These are phyloP conservation scores for Heteromurus nitidus DNA, from an alignment of 2,888 invertebrate species.

Conservation along the genomic window DNA sequence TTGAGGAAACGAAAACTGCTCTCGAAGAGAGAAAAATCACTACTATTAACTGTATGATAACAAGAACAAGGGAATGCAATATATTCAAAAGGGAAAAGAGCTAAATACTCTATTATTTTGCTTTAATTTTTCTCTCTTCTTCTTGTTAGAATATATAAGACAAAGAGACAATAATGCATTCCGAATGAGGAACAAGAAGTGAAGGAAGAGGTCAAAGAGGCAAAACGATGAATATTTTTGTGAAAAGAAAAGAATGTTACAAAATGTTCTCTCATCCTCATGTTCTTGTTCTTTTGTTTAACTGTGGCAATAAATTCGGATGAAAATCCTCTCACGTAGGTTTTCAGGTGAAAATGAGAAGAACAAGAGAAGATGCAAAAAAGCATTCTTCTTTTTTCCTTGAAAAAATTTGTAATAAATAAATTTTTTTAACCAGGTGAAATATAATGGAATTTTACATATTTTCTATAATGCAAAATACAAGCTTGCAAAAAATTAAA, in stretches of 20 bases:
- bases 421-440: too few species aligned
- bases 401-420: conserved; percentile 27
- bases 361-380: too few species aligned
- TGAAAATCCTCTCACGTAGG: conserved; percentile 35
- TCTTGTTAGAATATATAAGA: neutral
- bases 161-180: neutral
- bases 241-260: neutral
- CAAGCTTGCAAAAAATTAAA: too few species aligned
- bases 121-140: conserved; percentile 20
- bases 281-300: conserved; percentile 28
- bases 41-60: neutral
- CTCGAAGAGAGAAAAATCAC: neutral
- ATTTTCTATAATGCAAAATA: too few species aligned
- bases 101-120: too few species aligned
- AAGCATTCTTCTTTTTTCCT: too few species aligned
- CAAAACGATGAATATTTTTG: conserved; percentile 46
- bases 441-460: conserved; percentile 19
- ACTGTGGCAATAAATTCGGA: conserved; percentile 48
- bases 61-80: too few species aligned
- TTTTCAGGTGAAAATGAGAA: neutral
- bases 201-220: conserved; percentile 43
- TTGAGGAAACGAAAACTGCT: conserved; percentile 16
- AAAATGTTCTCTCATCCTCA: neutral
- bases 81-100: too few species aligned
- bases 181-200: conserved; percentile 1